These are phyloP conservation scores for Enteromius trimaculatus DNA, from an alignment of 2,797 vertebrate species.

Conservation along the genomic window DNA sequence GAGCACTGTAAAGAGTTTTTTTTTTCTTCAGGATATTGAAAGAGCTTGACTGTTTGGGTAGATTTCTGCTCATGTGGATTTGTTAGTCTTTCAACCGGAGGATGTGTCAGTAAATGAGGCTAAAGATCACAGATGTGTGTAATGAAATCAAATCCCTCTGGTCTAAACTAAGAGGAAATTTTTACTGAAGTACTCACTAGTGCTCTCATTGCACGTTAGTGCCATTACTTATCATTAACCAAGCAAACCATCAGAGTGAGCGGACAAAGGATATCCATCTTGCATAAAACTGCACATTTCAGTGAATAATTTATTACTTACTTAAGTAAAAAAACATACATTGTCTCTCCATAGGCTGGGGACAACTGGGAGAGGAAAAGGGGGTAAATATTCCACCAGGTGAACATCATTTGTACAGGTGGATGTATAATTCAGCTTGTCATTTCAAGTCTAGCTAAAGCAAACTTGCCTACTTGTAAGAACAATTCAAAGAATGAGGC, in stretches of 20 bases:
- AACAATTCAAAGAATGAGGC: slow-evolving; percentile 31
- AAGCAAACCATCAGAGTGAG: slow-evolving; percentile 1
- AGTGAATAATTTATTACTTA: slow-evolving; percentile 6
- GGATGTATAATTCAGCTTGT: slow-evolving; percentile 46
- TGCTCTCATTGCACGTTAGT: slow-evolving; percentile 30
- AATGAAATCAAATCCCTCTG: slow-evolving; percentile 50
- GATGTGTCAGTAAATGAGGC: slow-evolving; percentile 38
- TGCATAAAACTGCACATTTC: slow-evolving; percentile 23
- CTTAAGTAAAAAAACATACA: slow-evolving; percentile 1
- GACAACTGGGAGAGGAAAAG: slow-evolving; percentile 49
- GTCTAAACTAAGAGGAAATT: slow-evolving; percentile 38
- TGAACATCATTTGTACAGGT: slow-evolving; percentile 52
- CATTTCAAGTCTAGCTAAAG: slow-evolving; percentile 52
- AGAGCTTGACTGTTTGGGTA: slow-evolving; percentile 17
- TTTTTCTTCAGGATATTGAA: slow-evolving; percentile 33
- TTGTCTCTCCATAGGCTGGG: slow-evolving; percentile 21
- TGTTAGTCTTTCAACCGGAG: slow-evolving; percentile 39
- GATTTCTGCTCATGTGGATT: slow-evolving; percentile 38
- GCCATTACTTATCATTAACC: slow-evolving; percentile 41
- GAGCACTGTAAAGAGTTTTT: slow-evolving; percentile 29
- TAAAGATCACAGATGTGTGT: slow-evolving; percentile 55
- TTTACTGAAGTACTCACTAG: slow-evolving; percentile 32
- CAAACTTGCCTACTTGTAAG: slow-evolving; percentile 30
- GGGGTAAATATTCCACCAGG: slow-evolving; percentile 52
- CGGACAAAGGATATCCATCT: slow-evolving; percentile 12